phyloP scores from a whole-genome alignment of 2,113 vertebrate genomes.

The Puntigrus tetrazona region DNA sequence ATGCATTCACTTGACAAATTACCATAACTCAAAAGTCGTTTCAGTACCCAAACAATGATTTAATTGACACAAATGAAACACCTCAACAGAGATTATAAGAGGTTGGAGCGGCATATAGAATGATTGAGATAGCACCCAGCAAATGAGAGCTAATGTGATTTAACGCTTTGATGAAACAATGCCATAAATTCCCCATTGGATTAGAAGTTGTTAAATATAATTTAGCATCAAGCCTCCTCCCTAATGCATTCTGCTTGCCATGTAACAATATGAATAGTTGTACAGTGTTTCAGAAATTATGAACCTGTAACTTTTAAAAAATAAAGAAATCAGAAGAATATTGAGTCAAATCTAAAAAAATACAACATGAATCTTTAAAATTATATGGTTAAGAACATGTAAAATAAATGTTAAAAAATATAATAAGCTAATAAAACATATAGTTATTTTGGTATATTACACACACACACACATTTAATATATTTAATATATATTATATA shows the following conservation, averaged over 20 bases:
- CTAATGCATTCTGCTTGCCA: constrained; percentile 12
- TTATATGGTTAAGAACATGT: too few relatives aligned
- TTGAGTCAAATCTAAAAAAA: too few relatives aligned
- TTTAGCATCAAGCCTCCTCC: constrained; percentile 30
- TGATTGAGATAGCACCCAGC: constrained; percentile 39
- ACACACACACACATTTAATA: too few relatives aligned
- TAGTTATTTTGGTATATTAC: too few relatives aligned
- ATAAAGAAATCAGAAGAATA: neutral
- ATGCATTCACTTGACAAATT: constrained; percentile 26
- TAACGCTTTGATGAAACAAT: constrained; percentile 43
- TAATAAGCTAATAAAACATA: too few relatives aligned
- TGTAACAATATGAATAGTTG: constrained; percentile 8
- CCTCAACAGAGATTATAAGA: constrained; percentile 32
- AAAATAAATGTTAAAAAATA: too few relatives aligned
- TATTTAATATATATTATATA: neutral
- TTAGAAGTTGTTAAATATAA: constrained; percentile 45
- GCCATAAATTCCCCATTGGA: constrained; percentile 38
- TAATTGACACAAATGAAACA: constrained; percentile 45
- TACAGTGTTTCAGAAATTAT: neutral
- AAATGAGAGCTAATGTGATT: constrained; percentile 47
- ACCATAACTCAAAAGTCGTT: constrained; percentile 2
- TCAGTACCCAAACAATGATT: constrained; percentile 26
- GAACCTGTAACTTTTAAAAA: neutral
- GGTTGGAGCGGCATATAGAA: constrained; percentile 28
- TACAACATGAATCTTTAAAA: too few relatives aligned